Evolutionary conservation across 2,888 invertebrate genomes (phyloP), one percentile per base, ranked within the genome.

Genomic region (Drosophila meridionalis): DNA sequence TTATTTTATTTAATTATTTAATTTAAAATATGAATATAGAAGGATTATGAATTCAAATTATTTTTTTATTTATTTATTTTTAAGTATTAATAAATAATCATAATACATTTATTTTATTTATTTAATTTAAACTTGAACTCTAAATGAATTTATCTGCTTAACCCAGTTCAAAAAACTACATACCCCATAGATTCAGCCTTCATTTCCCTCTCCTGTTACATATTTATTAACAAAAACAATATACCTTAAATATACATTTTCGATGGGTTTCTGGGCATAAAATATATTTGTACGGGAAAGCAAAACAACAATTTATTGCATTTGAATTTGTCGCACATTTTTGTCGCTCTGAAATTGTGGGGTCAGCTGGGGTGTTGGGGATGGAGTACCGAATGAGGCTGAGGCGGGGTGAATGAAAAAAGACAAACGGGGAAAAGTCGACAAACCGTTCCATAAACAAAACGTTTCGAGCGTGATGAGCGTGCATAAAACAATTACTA

Each of bases 401-500:
- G 3, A 36, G 5, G 34, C 2, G 26, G 26, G 0, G 6, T 36
- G 26, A 6, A 14, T 8, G 20, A 32, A 36, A 58, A 34, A 40
- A 38, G 30, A 64, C 42, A 55, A 40, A 55, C 28, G 28, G 3
- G 30, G 43, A 28, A 62, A 69, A 75, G 70, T 68, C 70, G 65
- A 74, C 74, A 71, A 74, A 67, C 62, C 69, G 76, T 71, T 69
- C 68, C 68, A 79, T 70, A 76, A 79, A 82, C 80, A 75, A 76
- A 85, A 66, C 69, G 72, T 73, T 82, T 66, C 72, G 58, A 72
- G 71, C 56, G 74, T 75, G 78, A 78, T 80, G 84, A 77, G 73
- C 50, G 71, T 20, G 38, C 75, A 83, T 90, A 83, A 90, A 86
- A 89, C 87, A 89, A 90, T 86, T 86, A 90, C 87, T 65, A 64